Base-by-base conservation (phyloP, 2,797 vertebrate genomes). In the Podarcis lilfordi region DNA sequence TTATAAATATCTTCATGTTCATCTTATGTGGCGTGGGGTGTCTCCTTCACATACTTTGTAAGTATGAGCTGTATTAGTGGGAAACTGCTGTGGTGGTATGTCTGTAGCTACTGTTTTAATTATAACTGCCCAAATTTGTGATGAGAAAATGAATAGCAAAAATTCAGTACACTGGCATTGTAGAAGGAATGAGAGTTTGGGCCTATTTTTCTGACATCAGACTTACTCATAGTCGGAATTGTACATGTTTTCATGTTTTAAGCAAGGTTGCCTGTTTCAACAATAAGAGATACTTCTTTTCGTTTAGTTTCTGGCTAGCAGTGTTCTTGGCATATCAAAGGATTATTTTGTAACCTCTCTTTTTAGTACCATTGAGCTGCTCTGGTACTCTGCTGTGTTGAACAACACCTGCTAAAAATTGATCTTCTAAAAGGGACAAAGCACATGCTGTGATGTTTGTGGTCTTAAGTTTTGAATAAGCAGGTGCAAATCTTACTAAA, bases 401-500 rank as follows among this genome's bases (percentile, higher is more conserved):
- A 0, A 50, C 84, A 85, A 35, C 83, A 89, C 82, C 85, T 92
- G 69, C 4, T 91, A 87, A 93, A 90, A 91, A 78, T 83, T 69
- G 8, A 68, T n/a, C 17, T 76, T 37, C 37, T 64, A 76, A 21
- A 50, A 75, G 23, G 45, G 72, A 78, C 8, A 43, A 76, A 43
- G 10, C 25, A 82, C 40, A 81, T 80, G 40, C 5, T 50, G 25
- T 37, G 19, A 8, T 50, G 43, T 50, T 29, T 68, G 43, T 75
- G n/a, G 32, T 29, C 8, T 72, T 27, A 17, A 6, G 27, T 89
- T 72, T 94, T 90, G 89, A 89, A 89, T 75, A 78, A n/a, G 27
- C 88, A 90, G 87, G 71, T 82, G 90, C 77, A 86, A 87, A 89
- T 89, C 92, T 93, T 92, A 82, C 82, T 89, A 88, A 88, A 84